A percentile compares a stretch with the other conserved stretches of the same genome.
These are phyloP conservation scores for Octomys mimax DNA, from an alignment of 2,797 vertebrate species.

Conservation along the genomic window DNA sequence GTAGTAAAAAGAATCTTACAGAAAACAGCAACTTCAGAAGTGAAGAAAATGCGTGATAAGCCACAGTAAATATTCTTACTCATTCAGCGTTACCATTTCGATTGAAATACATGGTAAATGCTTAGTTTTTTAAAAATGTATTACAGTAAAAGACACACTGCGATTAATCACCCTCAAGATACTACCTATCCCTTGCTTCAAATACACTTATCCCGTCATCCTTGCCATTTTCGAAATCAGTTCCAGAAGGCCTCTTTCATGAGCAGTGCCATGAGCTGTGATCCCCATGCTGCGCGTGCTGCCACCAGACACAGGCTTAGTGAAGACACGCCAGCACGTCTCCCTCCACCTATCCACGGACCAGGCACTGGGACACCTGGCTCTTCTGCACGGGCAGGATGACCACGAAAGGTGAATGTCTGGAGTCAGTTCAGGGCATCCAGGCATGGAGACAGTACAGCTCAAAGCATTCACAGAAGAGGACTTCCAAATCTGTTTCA, in stretches of 20 bases:
- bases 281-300: not conserved
- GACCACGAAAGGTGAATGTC: not conserved
- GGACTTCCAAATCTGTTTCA: too few relatives aligned
- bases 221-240: not conserved
- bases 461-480: not conserved
- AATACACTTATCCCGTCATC: not conserved
- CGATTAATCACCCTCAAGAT: not conserved
- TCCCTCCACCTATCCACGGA: not conserved
- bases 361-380: not conserved
- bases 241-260: not conserved
- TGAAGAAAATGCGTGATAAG: constrained; percentile 1
- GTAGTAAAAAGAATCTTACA: not conserved
- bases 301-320: not conserved
- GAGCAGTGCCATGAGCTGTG: not conserved
- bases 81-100: not conserved
- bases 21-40: not conserved
- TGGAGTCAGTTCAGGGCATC: not conserved
- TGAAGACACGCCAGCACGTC: not conserved
- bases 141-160: not conserved
- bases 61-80: constrained; percentile 9
- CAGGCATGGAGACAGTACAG: not conserved
- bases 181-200: not conserved
- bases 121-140: not conserved
- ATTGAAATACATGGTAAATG: not conserved
- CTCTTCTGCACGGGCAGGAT: not conserved